A percentile compares a stretch with the other conserved stretches of the same genome.
phyloP scores from a whole-genome alignment of 1,140 invertebrate genomes.

The Lepeophtheirus salmonis region DNA sequence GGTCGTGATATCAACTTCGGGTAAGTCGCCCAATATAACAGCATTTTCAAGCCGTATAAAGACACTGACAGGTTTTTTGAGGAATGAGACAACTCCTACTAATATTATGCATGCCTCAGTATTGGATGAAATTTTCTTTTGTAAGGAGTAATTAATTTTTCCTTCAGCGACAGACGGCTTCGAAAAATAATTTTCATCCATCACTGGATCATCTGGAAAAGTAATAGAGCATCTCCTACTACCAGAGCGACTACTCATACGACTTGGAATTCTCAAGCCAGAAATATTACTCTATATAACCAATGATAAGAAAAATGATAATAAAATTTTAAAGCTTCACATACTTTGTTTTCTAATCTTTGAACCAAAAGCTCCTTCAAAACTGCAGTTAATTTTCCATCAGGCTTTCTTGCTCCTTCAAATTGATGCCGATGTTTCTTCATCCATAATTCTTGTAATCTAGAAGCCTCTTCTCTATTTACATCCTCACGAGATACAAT shows the following conservation, averaged over 20 bases:
- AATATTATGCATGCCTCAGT: conserved; percentile 92
- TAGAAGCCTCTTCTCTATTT: not conserved
- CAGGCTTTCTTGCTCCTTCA: conserved; percentile 17
- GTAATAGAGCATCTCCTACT: not conserved
- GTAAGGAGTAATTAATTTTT: conserved; percentile 65
- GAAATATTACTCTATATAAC: not conserved
- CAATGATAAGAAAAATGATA: not conserved
- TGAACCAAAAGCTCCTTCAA: conserved; percentile 13
- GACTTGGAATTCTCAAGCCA: not conserved
- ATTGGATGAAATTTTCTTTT: conserved; percentile 85
- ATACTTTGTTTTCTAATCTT: conserved; percentile 12
- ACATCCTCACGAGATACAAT: conserved; percentile 39
- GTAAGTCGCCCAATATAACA: conserved; percentile 72
- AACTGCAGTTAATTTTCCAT: conserved; percentile 9
- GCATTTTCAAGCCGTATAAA: conserved; percentile 78
- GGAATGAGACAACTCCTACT: conserved; percentile 90
- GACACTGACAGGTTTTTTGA: conserved; percentile 70
- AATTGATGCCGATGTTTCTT: conserved; percentile 18
- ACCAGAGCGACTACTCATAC: conserved; percentile 4
- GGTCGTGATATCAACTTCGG: conserved; percentile 90
- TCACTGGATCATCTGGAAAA: not conserved
- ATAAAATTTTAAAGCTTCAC: not conserved
- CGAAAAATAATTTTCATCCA: not conserved
- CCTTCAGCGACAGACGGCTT: not conserved
- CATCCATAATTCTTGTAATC: conserved; percentile 1